Evolutionary conservation across 2,113 vertebrate species (phyloP), one percentile per base, ranked within the genome.

Genomic region (Aplodontia rufa): DNA sequence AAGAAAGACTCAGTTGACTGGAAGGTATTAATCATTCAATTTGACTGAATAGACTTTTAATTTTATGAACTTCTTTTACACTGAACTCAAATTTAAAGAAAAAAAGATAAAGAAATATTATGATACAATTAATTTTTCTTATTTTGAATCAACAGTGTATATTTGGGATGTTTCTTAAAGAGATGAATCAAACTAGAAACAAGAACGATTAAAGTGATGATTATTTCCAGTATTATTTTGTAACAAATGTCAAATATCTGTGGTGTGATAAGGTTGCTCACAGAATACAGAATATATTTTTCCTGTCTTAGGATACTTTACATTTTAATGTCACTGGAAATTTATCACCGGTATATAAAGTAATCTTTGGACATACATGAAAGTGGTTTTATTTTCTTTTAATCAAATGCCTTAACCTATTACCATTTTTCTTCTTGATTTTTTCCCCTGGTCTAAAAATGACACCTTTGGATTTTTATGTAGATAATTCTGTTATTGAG

Each of bases 251-350:
- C 88, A 96, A 92, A 82, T 51, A 35, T 26, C 40, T 90, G 3
- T 74, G 7, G 0, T 91, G 22, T 75, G 79, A 72, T 2, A 81
- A 94, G 40, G 13, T 13, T 91, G 17, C 53, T 13, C 47, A 92
- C 13, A 69, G 47, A 88, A 95, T 26, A 69, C 32, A 87, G 40
- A 95, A 78, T 93, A 75, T 28, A 86, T 93, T 95, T 92, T 49
- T 81, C 64, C 64, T 85, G 45, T 86, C 68, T 37, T 86, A 17
- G 37, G 72, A 92, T 16, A 82, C 11, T 94, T 93, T 80, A 88
- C 60, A 85, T 92, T 95, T 97, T 82, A 96, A 96, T 86, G 30
- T 62, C 68, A 96, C 17, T 62, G 69, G 42, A 79, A 96, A 96
- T 91, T 47, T 96, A 91, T 88, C 82, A 35, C 60, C 94, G 35